A percentile compares a stretch with the other conserved stretches of the same genome.
These are phyloP conservation scores for Hemiprocne comata DNA, from an alignment of 2,113 vertebrate species.

Conservation along the genomic window DNA sequence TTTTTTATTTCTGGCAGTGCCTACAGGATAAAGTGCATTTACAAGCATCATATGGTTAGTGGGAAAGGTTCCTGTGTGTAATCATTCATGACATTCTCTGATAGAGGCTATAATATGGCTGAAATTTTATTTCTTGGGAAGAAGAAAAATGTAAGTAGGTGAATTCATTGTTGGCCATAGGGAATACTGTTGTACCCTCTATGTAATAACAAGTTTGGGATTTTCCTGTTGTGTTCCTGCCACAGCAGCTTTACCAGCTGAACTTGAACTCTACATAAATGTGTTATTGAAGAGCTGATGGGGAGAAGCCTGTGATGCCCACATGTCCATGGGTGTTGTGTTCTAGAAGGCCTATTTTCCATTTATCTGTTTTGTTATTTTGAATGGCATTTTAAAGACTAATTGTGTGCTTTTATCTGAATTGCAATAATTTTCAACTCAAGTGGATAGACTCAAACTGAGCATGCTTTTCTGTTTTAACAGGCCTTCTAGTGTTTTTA, in stretches of 20 bases:
- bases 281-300: neutral
- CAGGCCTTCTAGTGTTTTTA: neutral
- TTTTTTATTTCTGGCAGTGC: conserved; percentile 11
- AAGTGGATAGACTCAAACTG: neutral
- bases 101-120: neutral
- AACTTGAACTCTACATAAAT: neutral
- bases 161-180: neutral
- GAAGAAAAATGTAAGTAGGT: neutral
- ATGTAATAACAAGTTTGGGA: neutral
- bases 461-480: neutral
- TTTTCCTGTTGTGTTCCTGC: neutral
- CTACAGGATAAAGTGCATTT: neutral
- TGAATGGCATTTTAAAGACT: neutral
- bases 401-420: neutral
- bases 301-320: neutral
- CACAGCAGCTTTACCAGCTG: neutral
- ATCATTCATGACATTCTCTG: neutral
- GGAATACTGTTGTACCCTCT: neutral
- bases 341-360: neutral
- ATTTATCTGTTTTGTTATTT: neutral
- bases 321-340: fast-evolving
- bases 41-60: neutral
- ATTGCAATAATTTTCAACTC: neutral
- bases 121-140: neutral
- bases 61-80: neutral